A percentile compares a stretch with the other conserved stretches of the same genome.
These are phyloP conservation scores for Cololabis saira DNA, from an alignment of 2,113 vertebrate species.

Conservation along the genomic window DNA sequence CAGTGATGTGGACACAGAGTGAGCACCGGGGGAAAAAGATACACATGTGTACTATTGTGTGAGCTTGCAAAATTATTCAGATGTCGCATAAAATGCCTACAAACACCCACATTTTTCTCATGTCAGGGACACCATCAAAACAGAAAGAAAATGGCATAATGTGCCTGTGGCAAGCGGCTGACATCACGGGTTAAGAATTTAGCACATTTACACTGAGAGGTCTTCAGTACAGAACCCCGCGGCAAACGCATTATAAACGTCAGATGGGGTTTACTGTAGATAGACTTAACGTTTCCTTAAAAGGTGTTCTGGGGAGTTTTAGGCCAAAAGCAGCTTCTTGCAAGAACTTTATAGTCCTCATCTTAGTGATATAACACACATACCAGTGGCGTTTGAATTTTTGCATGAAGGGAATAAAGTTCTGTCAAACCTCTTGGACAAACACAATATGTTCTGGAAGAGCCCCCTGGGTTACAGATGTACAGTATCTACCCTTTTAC, in stretches of 20 bases:
- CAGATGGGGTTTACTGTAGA: background rate
- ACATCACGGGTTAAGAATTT: background rate
- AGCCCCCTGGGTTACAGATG: too few species aligned
- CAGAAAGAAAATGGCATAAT: background rate
- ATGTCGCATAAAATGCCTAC: background rate
- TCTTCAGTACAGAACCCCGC: constrained; percentile 1
- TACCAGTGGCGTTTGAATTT: background rate
- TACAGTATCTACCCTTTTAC: too few species aligned
- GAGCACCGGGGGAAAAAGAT: constrained; percentile 30
- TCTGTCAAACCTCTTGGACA: background rate
- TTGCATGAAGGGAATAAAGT: background rate
- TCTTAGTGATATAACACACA: background rate
- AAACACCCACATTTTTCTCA: background rate
- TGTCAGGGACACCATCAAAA: background rate
- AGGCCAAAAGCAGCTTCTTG: background rate
- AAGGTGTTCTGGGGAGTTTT: constrained; percentile 11
- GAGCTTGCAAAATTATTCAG: background rate
- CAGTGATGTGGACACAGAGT: constrained; percentile 31
- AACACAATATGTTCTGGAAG: too few species aligned
- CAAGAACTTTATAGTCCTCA: background rate
- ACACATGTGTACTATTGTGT: constrained; percentile 29
- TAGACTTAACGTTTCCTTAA: constrained; percentile 18
- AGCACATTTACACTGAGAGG: constrained; percentile 1
- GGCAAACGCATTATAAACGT: constrained; percentile 8
- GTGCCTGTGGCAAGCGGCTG: background rate